A percentile compares a stretch with the other conserved stretches of the same genome.
Conservation (phyloP, 2,113 vertebrate genomes). For the Scomber colias region DNA sequence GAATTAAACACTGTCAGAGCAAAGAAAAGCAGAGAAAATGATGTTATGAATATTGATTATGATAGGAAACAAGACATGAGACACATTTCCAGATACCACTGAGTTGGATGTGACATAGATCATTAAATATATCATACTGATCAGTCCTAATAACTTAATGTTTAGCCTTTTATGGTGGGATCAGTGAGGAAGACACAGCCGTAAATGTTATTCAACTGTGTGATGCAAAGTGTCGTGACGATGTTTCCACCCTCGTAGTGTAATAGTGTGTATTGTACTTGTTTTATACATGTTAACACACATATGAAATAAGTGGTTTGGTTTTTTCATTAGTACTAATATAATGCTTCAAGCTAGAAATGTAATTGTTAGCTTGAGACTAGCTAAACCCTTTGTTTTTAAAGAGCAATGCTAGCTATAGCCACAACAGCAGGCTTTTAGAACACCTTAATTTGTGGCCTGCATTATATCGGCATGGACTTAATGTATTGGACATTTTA, state of each 20-base stretch:
- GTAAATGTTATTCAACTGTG: background rate
- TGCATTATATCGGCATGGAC: too few species aligned
- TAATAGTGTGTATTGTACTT: background rate
- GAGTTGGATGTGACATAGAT: conserved; percentile 1
- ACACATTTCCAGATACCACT: conserved; percentile 35
- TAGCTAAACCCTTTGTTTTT: conserved; percentile 26
- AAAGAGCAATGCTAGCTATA: conserved; percentile 23
- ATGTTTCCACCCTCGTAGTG: background rate
- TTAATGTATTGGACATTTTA: too few species aligned
- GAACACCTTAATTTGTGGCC: background rate
- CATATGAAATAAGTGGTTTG: background rate
- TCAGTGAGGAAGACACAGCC: conserved; percentile 33
- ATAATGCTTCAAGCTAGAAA: conserved; percentile 5
- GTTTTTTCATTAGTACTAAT: conserved; percentile 17
- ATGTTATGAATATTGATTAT: conserved; percentile 65
- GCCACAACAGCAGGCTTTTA: background rate
- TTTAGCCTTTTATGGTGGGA: conserved; percentile 48
- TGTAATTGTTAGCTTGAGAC: conserved; percentile 34
- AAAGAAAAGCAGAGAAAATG: background rate
- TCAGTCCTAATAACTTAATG: conserved; percentile 58
- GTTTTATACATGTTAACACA: background rate
- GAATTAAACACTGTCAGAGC: conserved; percentile 54
- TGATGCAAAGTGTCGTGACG: background rate
- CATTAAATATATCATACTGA: conserved; percentile 42
- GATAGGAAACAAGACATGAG: conserved; percentile 43